Evolutionary conservation across 2,797 vertebrate species (phyloP).

Genomic region (Gephyroberyx darwinii): DNA sequence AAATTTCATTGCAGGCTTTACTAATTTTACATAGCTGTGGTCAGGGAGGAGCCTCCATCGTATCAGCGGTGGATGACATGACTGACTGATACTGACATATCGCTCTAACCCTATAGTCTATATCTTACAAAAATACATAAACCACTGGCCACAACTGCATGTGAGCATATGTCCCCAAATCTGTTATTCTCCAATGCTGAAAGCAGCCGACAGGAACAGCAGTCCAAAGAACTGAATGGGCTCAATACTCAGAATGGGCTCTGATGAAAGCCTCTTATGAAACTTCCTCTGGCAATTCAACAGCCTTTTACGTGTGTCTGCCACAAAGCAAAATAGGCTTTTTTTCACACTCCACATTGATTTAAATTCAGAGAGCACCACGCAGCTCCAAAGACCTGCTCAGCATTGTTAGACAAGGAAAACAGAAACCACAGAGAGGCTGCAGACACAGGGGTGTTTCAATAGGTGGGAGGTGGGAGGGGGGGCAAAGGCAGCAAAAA

Average conservation of each 20-base stretch:
- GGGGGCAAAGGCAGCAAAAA: constrained; percentile 4
- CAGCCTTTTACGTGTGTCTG: constrained; percentile 15
- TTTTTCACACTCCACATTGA: constrained; percentile 48
- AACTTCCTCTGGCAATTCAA: constrained; percentile 30
- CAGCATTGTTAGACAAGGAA: constrained; percentile 59
- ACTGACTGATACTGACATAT: too few relatives aligned
- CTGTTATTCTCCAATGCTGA: background rate
- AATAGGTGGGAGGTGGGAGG: constrained; percentile 20
- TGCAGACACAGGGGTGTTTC: constrained; percentile 20
- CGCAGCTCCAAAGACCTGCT: constrained; percentile 65
- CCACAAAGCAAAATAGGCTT: constrained; percentile 40
- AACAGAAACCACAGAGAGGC: constrained; percentile 38
- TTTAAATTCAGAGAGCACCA: constrained; percentile 74
- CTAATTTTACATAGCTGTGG: too few relatives aligned
- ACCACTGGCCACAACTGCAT: background rate
- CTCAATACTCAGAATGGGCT: background rate
- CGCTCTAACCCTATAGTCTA: too few relatives aligned
- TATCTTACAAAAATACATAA: background rate
- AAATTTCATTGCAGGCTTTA: too few relatives aligned
- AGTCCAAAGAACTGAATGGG: background rate
- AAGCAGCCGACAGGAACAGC: background rate
- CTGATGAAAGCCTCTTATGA: constrained; percentile 24
- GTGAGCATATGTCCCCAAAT: background rate
- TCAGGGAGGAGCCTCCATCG: too few relatives aligned
- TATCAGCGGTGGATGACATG: too few relatives aligned